Base-by-base conservation (phyloP, 1,140 invertebrate species). In the Aphaenogaster rudis region DNA sequence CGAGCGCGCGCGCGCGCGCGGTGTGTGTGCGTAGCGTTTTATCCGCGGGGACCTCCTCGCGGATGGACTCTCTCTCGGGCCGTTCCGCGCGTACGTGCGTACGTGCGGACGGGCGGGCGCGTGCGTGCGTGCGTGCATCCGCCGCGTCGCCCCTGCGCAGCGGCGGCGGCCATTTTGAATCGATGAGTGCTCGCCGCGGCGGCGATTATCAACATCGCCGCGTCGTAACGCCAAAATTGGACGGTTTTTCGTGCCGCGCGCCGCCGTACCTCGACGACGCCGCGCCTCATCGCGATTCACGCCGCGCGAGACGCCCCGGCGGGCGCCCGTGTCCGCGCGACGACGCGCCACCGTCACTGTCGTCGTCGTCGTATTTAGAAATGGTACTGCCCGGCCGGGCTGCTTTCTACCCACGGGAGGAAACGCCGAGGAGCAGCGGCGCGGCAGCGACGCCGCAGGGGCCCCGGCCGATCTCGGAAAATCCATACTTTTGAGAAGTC, bases 111-210 rank as follows among this genome's bases (percentile, higher is more conserved):
- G 72, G 52, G 42, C 72, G 17, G 52, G 13, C 15, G 5, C 13
- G 21, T 42, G 28, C 59, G 42, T n/a, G 15, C 13, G 50, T 50
- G 39, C 39, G 21, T 82, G 28, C 67, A 39, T 39, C n/a, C 42
- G 21, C 28, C 28, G 80, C 66, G 17, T 67, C n/a, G 77, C 13
- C 48, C n/a, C 61, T 69, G 78, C 79, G 79, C 79, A 54, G 17
- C 82, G 87, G 54, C 78, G 61, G 88, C 88, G 80, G 88, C 90
- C 90, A 91, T 91, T 91, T 91, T 91, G 90, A 91, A 91, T 91
- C 81, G 88, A 89, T 86, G 85, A 89, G 79, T 86, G 77, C 54
- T 48, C 63, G 74, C 59, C 87, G 89, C 86, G 76, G 78, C 86
- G 80, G 59, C 88, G 79, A 80, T 71, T 90, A 80, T 90, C 80